A percentile compares a stretch with the other conserved stretches of the same genome.
phyloP scores from a whole-genome alignment of 2,113 vertebrate genomes.

The Cephalopterus ornatus region DNA sequence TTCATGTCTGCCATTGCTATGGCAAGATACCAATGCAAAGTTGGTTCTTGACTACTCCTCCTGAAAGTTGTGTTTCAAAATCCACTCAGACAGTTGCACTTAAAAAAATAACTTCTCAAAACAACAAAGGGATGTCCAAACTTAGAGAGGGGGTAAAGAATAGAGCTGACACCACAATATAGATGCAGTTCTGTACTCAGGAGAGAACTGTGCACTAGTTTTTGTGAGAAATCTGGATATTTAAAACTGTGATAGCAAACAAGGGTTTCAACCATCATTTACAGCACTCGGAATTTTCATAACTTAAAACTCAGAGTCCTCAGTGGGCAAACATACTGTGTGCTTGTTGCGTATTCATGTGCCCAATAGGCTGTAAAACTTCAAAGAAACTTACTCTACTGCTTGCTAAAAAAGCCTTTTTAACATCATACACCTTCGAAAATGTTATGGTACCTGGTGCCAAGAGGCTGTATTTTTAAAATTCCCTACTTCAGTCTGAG shows the following conservation, averaged over 20 bases:
- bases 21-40: background rate
- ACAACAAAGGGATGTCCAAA: background rate
- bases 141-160: background rate
- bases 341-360: background rate
- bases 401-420: conserved; percentile 31
- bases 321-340: background rate
- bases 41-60: background rate
- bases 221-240: background rate
- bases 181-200: background rate
- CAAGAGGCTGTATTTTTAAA: conserved; percentile 60
- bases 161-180: background rate
- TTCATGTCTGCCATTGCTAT: background rate
- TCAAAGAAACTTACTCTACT: conserved; percentile 32
- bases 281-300: background rate
- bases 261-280: background rate
- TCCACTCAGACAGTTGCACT: background rate
- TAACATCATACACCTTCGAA: conserved; percentile 31
- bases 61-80: background rate
- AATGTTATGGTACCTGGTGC: conserved; percentile 6
- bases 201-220: background rate
- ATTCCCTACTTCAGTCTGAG: conserved; percentile 6
- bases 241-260: background rate
- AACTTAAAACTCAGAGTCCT: background rate
- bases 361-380: conserved; percentile 10
- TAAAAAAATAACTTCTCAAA: background rate